Base-by-base conservation (phyloP, 37 sponge, comb jelly and placozoan species). In the Diacarnus erythraeanus region DNA sequence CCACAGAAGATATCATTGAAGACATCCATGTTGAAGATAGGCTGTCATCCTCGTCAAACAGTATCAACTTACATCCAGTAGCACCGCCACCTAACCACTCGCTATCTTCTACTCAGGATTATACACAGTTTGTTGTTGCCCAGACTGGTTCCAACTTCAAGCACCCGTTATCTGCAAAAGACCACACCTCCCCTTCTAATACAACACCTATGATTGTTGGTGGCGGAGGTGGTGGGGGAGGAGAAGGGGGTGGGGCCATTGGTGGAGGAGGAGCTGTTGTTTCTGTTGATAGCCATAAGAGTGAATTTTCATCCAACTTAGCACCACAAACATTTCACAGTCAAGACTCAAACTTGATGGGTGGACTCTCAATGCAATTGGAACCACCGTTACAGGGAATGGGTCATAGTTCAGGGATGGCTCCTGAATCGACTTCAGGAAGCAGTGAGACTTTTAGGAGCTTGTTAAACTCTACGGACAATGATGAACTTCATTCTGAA, bases 281-380 rank as follows among this genome's bases (percentile, higher is more conserved):
- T 6, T 31, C 29, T 5, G 2, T 3, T 3, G 66, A 65, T 8
- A 31, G 2, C 2, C 31, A 10, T 31, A 30, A 65, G 31, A 30
- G 66, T 35, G 33, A 65, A 5, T 8, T 30, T 17, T 59, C 26
- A n/a, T 3, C n/a, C n/a, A n/a, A n/a, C n/a, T n/a, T n/a, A n/a
- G n/a, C n/a, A n/a, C n/a, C n/a, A n/a, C 51, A 47, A 47, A 47
- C 66, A 31, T 65, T 65, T 65, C 66, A 3, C 34, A 30, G 12
- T 2, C 66, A 65, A 30, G 66, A 65, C 66, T 30, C 66, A 20
- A 30, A 35, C 66, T 34, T 65, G 34, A 8, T 65, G 34, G 35
- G 9, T 20, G 66, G 66, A 65, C 66, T 65, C 33, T 35, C 66
- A 65, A 65, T 65, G 35, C 66, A 65, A 30, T 30, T 65, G 9